Conservation (phyloP, 2,888 invertebrate genomes). For the Brenthis ino region DNA sequence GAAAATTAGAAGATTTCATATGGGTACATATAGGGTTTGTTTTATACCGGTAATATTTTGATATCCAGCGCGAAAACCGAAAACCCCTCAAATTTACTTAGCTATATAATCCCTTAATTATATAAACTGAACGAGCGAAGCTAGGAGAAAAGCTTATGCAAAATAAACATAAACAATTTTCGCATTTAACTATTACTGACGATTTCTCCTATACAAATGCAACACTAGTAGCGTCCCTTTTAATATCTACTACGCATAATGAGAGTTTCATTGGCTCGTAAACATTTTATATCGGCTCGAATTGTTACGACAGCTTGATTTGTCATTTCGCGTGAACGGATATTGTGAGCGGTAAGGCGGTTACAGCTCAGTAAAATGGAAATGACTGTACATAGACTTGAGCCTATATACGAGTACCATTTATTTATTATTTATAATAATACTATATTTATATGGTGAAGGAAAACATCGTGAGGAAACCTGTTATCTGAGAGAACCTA, state of each 20-base stretch:
- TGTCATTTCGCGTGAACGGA: conserved; percentile 32
- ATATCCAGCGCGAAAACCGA: too few species aligned
- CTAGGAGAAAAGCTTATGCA: background rate
- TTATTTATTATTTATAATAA: too few species aligned
- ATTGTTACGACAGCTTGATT: conserved; percentile 36
- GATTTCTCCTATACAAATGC: background rate
- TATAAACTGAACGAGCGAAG: background rate
- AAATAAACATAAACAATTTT: background rate
- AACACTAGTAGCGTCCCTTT: conserved; percentile 5
- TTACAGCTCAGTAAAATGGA: background rate
- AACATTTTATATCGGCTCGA: conserved; percentile 37
- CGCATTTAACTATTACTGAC: background rate
- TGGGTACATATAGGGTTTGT: too few species aligned
- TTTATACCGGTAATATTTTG: too few species aligned
- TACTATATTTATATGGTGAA: too few species aligned
- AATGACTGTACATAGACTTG: too few species aligned
- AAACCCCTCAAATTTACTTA: too few species aligned
- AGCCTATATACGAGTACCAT: too few species aligned
- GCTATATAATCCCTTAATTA: too few species aligned
- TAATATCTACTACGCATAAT: conserved; percentile 24
- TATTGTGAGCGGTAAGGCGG: conserved; percentile 22
- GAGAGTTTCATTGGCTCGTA: conserved; percentile 35
- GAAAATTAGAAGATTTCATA: too few species aligned
- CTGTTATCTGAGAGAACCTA: too few species aligned
- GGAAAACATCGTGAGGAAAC: too few species aligned